Base-by-base conservation (phyloP, 1,140 invertebrate species). In the Planococcus citri region DNA sequence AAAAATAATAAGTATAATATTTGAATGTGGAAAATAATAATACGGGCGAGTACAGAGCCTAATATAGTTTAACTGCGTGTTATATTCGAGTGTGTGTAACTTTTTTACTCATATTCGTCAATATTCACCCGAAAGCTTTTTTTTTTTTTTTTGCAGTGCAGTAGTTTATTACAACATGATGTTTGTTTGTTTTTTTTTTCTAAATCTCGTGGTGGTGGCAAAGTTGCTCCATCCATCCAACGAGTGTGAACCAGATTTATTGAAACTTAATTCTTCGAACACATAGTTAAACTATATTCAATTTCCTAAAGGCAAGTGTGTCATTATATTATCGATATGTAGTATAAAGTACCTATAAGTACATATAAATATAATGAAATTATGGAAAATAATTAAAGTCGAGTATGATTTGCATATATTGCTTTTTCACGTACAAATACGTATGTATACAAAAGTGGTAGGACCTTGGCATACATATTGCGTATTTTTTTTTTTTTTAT, bases 201-300 rank as follows among this genome's bases (percentile, higher is more conserved):
- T n/a, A n/a, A 12, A 12, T 33, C 12, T 6, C 29, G 29, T 33
- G 3, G 3, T 12, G 29, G 12, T 33, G 29, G 12, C 17, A 51
- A 20, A 51, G 17, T 9, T 20, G n/a, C n/a, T n/a, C n/a, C n/a
- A n/a, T n/a, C n/a, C n/a, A n/a, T n/a, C n/a, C n/a, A n/a, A n/a
- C n/a, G n/a, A n/a, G n/a, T n/a, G n/a, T 17, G 41, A 9, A 51
- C 41, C 41, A 51, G 41, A 68, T 68, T n/a, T 61, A 61, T 29
- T 10, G n/a, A 27, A 29, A 69, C n/a, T 37, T 70, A n/a, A 37
- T 70, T 37, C 67, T 71, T 51, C 67, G 70, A 71, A 58, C 68
- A 64, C 68, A 68, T 69, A 69, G 68, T 71, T 71, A 71, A 71
- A 69, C 71, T 71, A 69, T 71, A 71, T 71, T 67, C 58, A 71